phyloP scores from a whole-genome alignment of 2,113 vertebrate species.

The Brachyistius frenatus region DNA sequence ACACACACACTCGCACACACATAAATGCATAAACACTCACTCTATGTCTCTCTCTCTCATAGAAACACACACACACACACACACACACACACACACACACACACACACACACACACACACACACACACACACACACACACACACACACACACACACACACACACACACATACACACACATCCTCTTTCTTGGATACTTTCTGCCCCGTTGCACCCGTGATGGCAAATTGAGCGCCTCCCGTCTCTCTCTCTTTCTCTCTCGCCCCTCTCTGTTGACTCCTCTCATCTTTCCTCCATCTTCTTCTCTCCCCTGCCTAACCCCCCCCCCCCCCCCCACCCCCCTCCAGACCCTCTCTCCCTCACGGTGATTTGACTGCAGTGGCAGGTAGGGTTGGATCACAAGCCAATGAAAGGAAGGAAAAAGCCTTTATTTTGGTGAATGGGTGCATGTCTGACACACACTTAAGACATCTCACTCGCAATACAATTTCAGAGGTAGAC shows the following conservation, averaged over 20 bases:
- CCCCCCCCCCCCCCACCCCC: slow-evolving; percentile 36
- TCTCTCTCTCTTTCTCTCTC: slow-evolving; percentile 65
- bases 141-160: slow-evolving; percentile 32
- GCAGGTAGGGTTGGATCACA: slow-evolving; percentile 70
- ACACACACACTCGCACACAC: slow-evolving; percentile 54
- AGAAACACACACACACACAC: slow-evolving; percentile 34
- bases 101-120: slow-evolving; percentile 36
- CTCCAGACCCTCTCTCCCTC: slow-evolving; percentile 36
- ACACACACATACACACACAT: slow-evolving; percentile 47
- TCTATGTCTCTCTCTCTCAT: neutral
- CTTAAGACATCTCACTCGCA: slow-evolving; percentile 52
- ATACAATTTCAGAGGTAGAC: slow-evolving; percentile 38
- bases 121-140: slow-evolving; percentile 40
- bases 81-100: slow-evolving; percentile 37
- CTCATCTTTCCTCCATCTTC: slow-evolving; percentile 77
- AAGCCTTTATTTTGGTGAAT: slow-evolving; percentile 67
- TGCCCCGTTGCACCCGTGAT: slow-evolving; percentile 84
- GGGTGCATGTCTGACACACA: slow-evolving; percentile 66
- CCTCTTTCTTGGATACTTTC: slow-evolving; percentile 82
- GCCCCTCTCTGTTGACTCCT: slow-evolving; percentile 74
- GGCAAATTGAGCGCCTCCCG: slow-evolving; percentile 82
- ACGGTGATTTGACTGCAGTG: slow-evolving; percentile 66
- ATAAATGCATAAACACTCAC: slow-evolving; percentile 35
- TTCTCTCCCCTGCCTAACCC: slow-evolving; percentile 39
- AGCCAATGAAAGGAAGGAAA: slow-evolving; percentile 57